phyloP scores from a whole-genome alignment of 2,113 vertebrate genomes.

The Urocynchramus pylzowi region DNA sequence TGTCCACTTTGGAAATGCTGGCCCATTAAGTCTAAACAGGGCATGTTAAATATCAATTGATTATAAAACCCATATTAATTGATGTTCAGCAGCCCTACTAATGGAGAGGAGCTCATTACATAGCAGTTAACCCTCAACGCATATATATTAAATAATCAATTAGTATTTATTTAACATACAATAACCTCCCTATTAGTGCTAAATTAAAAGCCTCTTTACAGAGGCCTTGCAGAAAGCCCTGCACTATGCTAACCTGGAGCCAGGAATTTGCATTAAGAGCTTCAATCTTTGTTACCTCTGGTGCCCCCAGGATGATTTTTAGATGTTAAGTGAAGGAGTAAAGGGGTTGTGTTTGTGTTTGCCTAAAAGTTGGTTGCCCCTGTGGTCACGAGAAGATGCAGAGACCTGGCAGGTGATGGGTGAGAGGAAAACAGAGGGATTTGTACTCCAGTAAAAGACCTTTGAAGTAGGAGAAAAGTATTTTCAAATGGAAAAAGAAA shows the following conservation, averaged over 20 bases:
- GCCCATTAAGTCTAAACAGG: constrained; percentile 14
- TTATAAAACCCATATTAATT: constrained; percentile 66
- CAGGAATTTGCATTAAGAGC: neutral
- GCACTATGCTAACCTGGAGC: neutral
- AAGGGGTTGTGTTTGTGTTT: neutral
- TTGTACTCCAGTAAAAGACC: neutral
- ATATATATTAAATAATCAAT: constrained; percentile 71
- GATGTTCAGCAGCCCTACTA: constrained; percentile 48
- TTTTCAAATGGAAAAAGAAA: neutral
- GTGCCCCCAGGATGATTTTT: neutral
- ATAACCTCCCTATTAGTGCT: constrained; percentile 54
- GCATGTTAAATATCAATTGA: constrained; percentile 60
- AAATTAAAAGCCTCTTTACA: constrained; percentile 48
- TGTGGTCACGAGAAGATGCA: neutral
- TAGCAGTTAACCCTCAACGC: constrained; percentile 61
- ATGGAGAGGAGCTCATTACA: constrained; percentile 61
- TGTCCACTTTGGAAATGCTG: constrained; percentile 23
- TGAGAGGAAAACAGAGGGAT: neutral
- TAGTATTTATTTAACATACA: constrained; percentile 74
- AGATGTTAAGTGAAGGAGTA: neutral
- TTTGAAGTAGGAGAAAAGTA: neutral
- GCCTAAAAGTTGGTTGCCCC: neutral
- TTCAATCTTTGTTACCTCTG: neutral
- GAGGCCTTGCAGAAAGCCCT: neutral
- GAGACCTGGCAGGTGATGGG: neutral